phyloP scores from a whole-genome alignment of 2,888 invertebrate species.

The Machimus rusticus region DNA sequence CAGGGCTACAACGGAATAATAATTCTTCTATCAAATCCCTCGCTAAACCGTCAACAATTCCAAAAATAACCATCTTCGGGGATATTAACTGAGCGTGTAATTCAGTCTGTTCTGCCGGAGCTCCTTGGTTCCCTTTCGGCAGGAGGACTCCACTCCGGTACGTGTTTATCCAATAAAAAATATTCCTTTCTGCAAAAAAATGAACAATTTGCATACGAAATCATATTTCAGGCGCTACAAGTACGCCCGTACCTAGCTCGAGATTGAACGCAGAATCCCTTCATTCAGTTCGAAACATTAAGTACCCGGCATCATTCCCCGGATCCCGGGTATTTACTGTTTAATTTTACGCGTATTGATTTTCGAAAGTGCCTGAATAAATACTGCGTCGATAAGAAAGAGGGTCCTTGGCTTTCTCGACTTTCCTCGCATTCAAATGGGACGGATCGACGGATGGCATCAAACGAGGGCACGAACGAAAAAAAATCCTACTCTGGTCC shows the following conservation, averaged over 20 bases:
- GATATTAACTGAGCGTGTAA: slow-evolving; percentile 41
- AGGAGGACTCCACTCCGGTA: not conserved
- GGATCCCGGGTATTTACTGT: slow-evolving; percentile 49
- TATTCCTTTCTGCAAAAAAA: slow-evolving; percentile 14
- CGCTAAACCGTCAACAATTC: slow-evolving; percentile 28
- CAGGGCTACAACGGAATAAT: not conserved
- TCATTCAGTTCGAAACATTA: slow-evolving; percentile 13
- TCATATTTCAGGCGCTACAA: slow-evolving; percentile 40
- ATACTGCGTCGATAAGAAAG: slow-evolving; percentile 52
- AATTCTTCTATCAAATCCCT: slow-evolving; percentile 15
- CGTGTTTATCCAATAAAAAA: slow-evolving; percentile 42
- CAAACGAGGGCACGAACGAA: not conserved
- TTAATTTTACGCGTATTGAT: slow-evolving; percentile 64
- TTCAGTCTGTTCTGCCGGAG: not conserved
- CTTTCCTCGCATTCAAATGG: slow-evolving; percentile 34
- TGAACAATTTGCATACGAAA: slow-evolving; percentile 48
- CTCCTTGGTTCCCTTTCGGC: not conserved
- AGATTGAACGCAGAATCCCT: slow-evolving; percentile 25
- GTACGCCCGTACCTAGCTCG: not conserved
- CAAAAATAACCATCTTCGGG: slow-evolving; percentile 22
- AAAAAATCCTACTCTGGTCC: not conserved
- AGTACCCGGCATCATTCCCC: slow-evolving; percentile 24
- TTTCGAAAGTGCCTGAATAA: slow-evolving; percentile 63
- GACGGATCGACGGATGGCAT: slow-evolving; percentile 1
- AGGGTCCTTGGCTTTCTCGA: slow-evolving; percentile 25